Evolutionary conservation across 2,888 invertebrate genomes (phyloP), one percentile per base, ranked within the genome.

Genomic region (Drosophila glabriapex): DNA sequence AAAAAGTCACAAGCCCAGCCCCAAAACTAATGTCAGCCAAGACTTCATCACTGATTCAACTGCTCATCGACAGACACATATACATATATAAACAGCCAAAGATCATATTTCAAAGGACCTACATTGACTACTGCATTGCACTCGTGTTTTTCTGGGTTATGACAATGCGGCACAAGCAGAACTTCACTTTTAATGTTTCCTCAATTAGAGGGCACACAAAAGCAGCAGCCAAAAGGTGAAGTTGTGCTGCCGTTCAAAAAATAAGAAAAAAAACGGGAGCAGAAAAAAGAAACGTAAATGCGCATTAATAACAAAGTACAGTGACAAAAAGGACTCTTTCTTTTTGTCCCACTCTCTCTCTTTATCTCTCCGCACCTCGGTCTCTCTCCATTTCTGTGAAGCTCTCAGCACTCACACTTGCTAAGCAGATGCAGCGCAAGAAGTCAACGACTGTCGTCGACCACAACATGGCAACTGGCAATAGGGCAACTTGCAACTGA

Each of bases 141-240:
- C 85, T 88, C 76, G 83, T 88, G 83, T 86, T 88, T 85, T 86
- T 86, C 89, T 85, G 85, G 85, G 85, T 88, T 86, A 86, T 82
- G 85, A 83, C 85, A 88, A 86, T 86, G 89, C 85, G 85, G 83
- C 85, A 85, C 82, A 64, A 73, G 71, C 88, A 83, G 85, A 89
- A 87, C 89, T 89, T 86, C 87, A 86, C 87, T 86, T 87, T 89
- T 85, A 85, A 87, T 89, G 89, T 89, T 87, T 87, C 89, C 89
- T 89, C 86, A 89, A 87, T 89, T 89, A 85, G 86, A 84, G 78
- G 74, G 81, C 88, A 78, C 73, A 85, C 88, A 88, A 85, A 88
- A 70, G 78, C 64, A 68, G 43, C 46, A 50, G 60, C 85, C 85
- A 88, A 88, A 85, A 85, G 88, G 85, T 85, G 79, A 77, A 85